Base-by-base conservation (phyloP, 2,113 vertebrate species). In the Benitochromis conjunctus region DNA sequence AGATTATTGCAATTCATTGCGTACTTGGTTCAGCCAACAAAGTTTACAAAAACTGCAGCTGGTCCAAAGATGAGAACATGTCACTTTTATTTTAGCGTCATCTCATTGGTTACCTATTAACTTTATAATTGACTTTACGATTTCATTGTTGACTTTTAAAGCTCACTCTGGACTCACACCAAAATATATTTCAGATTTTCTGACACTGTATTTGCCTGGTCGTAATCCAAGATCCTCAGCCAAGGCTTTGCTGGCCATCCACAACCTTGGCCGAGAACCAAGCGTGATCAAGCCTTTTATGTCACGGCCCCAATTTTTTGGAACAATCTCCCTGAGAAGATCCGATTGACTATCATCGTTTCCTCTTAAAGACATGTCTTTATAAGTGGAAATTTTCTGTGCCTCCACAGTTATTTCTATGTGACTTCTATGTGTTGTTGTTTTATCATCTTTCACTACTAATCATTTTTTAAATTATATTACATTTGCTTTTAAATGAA, bases 321-420 rank as follows among this genome's bases (percentile, higher is more conserved):
- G 34, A 66, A 66, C 0, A 0, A 66, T 66, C 62, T 66, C 4
- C 34, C 62, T 0, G 34, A 66, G 62, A 19, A 66, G 19, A 66
- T 66, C 62, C 21, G 34, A 41, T 41, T 21, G 19, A 41, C 62
- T 66, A 0, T 41, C 62, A 38, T 66, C 34, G 41, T 66, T 41
- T 66, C 62, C 11, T 41, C 11, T 66, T 21, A 66, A 66, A 66
- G 34, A 38, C 36, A 38, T 10, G 9, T 9, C 9, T 38, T 38
- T 38, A 38, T 38, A 38, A 41, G 62, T 41, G 19, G 11, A 38
- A 38, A 66, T 66, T 21, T 38, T 66, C 34, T 21, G 10, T 21
- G 34, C 19, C 62, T 41, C 4, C 2, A 38, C 60, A 0, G 34
- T 41, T 66, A 64, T 13, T 64, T 38, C 36, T 8, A 41, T 41